Percentiles rank a stretch among this genome's conserved stretches.
These are phyloP conservation scores for Carcharodon carcharias DNA, from an alignment of 2,797 vertebrate genomes.

Conservation along the genomic window DNA sequence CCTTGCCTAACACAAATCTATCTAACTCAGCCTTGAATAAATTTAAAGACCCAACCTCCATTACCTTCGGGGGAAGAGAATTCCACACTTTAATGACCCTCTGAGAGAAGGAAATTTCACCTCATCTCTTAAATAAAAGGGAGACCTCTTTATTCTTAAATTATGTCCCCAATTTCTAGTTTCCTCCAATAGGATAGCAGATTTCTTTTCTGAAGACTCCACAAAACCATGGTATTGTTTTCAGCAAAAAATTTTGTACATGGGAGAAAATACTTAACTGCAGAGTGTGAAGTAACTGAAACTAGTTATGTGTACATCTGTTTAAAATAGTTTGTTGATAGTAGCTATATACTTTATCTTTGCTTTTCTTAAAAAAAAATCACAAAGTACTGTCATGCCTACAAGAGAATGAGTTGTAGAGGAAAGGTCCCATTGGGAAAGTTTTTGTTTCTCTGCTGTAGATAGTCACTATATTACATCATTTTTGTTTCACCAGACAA, in stretches of 20 bases:
- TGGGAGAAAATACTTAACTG: not conserved
- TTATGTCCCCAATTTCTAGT: too few relatives aligned
- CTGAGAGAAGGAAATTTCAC: too few relatives aligned
- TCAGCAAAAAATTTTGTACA: not conserved
- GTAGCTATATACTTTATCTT: not conserved
- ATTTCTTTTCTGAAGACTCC: not conserved
- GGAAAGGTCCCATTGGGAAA: not conserved
- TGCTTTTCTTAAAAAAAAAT: not conserved
- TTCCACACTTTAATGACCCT: too few relatives aligned
- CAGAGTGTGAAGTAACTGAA: not conserved
- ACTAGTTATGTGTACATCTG: not conserved
- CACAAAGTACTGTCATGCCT: not conserved
- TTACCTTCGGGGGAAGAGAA: too few relatives aligned
- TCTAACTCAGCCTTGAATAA: too few relatives aligned
- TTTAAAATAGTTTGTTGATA: not conserved
- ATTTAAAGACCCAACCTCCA: too few relatives aligned
- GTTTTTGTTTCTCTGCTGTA: not conserved
- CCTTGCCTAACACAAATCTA: too few relatives aligned
- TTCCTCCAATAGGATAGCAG: not conserved
- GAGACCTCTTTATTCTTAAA: too few relatives aligned
- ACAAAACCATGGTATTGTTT: not conserved
- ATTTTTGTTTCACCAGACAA: conserved; percentile 55
- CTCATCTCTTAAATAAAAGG: too few relatives aligned
- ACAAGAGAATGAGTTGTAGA: not conserved
- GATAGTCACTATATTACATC: not conserved